Base-by-base conservation (phyloP, 2,888 invertebrate species). In the Hoplodrina blanda region DNA sequence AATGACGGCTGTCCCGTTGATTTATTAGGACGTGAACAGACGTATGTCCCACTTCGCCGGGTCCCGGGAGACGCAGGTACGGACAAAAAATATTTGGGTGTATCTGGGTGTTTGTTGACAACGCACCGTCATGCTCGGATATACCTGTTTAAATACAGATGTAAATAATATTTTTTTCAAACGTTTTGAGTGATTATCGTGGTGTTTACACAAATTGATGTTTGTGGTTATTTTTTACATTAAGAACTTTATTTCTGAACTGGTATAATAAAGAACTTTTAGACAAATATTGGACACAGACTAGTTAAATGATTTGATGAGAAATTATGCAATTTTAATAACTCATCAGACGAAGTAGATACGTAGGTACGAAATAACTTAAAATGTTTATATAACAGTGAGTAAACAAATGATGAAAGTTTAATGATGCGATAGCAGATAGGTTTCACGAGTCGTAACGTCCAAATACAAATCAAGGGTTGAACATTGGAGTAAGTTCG, bases 91-190 rank as follows among this genome's bases (percentile, higher is more conserved):
- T 85, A 69, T 81, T 85, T 90, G 94, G 94, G 93, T 93, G 93
- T 91, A 60, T 81, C 84, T 90, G 93, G 93, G 93, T 94, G 94
- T 92, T 91, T 94, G 94, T 94, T 94, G 94, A 94, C 93, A 93
- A 87, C 85, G 83, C 87, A 84, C 87, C 88, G 92, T 90, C 91
- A 92, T 84, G 91, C 87, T 88, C 84, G 81, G 83, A 86, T 85
- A 85, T 84, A 82, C 83, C 85, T 83, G 75, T 85, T 82, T 77
- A 78, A 84, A 85, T 81, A 78, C 73, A 62, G 63, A 55, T 49
- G 71, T 62, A 79, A 79, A 76, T 64, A 71, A 68, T 30, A 56
- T 75, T 62, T 46, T 5, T 75, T 73, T 60, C 8, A 19, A 20
- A 30, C 66, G 46, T 78, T 70, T 64, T 75, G 69, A 70, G 52